Conservation (phyloP, 2,113 vertebrate genomes). For the Vidua macroura region DNA sequence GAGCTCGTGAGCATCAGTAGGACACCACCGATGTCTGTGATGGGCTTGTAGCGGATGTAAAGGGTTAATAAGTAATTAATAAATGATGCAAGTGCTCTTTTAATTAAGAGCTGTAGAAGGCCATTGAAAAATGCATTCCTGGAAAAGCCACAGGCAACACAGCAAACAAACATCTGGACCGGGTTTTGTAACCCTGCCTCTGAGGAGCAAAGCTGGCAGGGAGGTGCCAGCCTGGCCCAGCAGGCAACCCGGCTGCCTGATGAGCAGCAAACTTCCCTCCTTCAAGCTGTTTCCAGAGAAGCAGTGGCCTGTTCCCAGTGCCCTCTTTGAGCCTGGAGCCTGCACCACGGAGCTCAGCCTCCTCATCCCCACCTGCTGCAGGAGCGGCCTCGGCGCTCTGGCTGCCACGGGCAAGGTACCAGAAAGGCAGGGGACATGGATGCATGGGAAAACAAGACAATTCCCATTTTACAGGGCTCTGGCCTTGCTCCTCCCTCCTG, state of each 20-base stretch:
- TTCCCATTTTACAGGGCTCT: not conserved
- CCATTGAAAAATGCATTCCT: not conserved
- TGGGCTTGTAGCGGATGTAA: not conserved
- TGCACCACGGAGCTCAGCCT: not conserved
- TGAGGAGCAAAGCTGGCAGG: not conserved
- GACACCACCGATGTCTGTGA: not conserved
- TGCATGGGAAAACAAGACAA: not conserved
- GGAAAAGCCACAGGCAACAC: not conserved
- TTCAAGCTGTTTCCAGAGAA: not conserved
- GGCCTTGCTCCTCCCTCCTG: not conserved
- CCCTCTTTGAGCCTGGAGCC: not conserved
- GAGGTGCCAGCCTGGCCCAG: not conserved
- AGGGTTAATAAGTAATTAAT: slow-evolving; percentile 12
- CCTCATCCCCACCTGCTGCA: not conserved
- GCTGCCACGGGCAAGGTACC: fast-evolving
- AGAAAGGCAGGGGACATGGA: not conserved
- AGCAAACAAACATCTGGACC: not conserved
- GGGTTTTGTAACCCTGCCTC: not conserved
- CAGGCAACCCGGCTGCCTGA: not conserved
- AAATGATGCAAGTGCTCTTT: fast-evolving
- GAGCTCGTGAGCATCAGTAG: not conserved
- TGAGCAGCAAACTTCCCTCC: not conserved
- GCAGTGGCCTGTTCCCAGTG: not conserved
- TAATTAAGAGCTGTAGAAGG: not conserved
- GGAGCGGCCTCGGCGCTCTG: fast-evolving